Percentiles rank a stretch among this genome's conserved stretches.
Evolutionary conservation across 1,140 invertebrate genomes (phyloP).

Genomic region (Drosophila nikananu): DNA sequence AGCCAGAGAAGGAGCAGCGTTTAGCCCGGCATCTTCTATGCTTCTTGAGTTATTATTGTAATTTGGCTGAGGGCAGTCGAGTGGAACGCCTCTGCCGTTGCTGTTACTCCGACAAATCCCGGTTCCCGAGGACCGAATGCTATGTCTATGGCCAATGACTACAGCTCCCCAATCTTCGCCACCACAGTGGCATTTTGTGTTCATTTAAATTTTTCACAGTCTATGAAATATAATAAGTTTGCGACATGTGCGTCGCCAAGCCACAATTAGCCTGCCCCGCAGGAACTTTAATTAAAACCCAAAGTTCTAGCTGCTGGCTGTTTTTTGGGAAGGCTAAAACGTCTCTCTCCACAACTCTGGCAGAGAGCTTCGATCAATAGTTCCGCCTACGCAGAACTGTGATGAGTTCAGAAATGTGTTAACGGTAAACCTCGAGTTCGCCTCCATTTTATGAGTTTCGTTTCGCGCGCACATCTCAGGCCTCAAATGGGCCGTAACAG

Average conservation of each 20-base stretch:
- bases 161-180: constrained; percentile 12
- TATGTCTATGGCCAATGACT: constrained; percentile 9
- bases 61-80: constrained; percentile 71
- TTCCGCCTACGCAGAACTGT: constrained; percentile 49
- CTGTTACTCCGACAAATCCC: constrained; percentile 44
- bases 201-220: constrained; percentile 81
- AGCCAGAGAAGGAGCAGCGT: constrained; percentile 48
- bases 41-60: constrained; percentile 81
- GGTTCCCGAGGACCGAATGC: constrained; percentile 10
- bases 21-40: constrained; percentile 79
- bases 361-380: constrained; percentile 17
- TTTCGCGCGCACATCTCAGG: constrained; percentile 71
- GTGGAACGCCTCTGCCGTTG: constrained; percentile 62
- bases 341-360: background rate
- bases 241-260: constrained; percentile 68
- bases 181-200: constrained; percentile 51
- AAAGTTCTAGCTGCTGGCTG: constrained; percentile 3
- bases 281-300: constrained; percentile 52
- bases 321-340: constrained; percentile 4
- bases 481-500: constrained; percentile 69
- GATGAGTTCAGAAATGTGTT: constrained; percentile 45
- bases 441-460: constrained; percentile 59
- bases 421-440: constrained; percentile 62
- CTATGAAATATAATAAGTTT: constrained; percentile 85
- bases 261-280: constrained; percentile 11